These are phyloP conservation scores for Saccopteryx bilineata DNA, from an alignment of 2,113 vertebrate species.

Conservation along the genomic window DNA sequence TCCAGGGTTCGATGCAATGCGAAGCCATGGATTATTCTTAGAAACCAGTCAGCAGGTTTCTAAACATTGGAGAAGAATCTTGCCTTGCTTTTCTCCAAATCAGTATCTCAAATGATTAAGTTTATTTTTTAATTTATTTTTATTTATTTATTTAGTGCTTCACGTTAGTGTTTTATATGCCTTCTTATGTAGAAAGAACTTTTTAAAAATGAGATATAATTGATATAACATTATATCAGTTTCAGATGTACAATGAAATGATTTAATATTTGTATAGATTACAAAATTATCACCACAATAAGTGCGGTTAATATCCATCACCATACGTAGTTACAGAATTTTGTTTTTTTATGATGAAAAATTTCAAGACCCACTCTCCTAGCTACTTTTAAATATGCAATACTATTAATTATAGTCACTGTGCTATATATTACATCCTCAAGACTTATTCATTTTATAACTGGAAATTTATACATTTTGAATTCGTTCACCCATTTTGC, in stretches of 20 bases:
- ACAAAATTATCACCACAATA: background rate
- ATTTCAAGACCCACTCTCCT: background rate
- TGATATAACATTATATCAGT: background rate
- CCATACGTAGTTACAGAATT: background rate
- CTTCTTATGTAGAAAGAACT: background rate
- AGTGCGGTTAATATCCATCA: constrained; percentile 2
- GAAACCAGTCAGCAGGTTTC: background rate
- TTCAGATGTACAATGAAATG: background rate
- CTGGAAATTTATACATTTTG: background rate
- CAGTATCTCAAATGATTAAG: background rate
- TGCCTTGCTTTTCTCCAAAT: constrained; percentile 26
- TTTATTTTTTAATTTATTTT: background rate
- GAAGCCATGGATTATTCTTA: background rate
- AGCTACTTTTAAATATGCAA: constrained; percentile 6
- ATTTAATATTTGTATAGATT: constrained; percentile 6
- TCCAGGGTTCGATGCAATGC: background rate
- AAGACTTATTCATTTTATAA: constrained; percentile 23
- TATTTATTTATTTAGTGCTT: background rate
- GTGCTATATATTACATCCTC: background rate
- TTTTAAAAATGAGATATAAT: constrained; percentile 4
- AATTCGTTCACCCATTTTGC: background rate
- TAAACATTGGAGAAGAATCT: constrained; percentile 29
- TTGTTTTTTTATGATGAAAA: constrained; percentile 1
- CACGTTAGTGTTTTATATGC: constrained; percentile 12
- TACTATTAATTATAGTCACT: constrained; percentile 12